These are phyloP conservation scores for Cossypha heuglini DNA, from an alignment of 2,797 vertebrate species.

Conservation along the genomic window DNA sequence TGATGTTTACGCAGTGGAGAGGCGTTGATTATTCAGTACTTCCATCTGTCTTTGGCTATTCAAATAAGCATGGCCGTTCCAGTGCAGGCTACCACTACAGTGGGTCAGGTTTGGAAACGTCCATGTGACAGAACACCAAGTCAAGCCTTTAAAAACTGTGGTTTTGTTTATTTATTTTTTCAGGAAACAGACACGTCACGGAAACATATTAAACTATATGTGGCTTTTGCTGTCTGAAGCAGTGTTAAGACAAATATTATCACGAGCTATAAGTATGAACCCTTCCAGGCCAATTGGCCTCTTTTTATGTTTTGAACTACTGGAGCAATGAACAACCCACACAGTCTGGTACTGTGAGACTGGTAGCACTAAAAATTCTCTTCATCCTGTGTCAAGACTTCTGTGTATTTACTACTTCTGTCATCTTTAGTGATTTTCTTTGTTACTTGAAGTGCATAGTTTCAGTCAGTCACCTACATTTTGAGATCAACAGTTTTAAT, in stretches of 20 bases:
- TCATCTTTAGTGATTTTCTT: slow-evolving; percentile 47
- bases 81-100: slow-evolving; percentile 60
- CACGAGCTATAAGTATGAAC: slow-evolving; percentile 44
- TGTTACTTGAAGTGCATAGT: slow-evolving; percentile 70
- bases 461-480: slow-evolving; percentile 48
- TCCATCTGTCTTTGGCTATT: slow-evolving; percentile 78
- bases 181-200: slow-evolving; percentile 58
- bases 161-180: slow-evolving; percentile 44
- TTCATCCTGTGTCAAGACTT: slow-evolving; percentile 36
- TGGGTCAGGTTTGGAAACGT: slow-evolving; percentile 83
- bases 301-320: slow-evolving; percentile 52
- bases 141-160: slow-evolving; percentile 75
- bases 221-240: slow-evolving; percentile 55
- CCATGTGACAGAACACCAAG: slow-evolving; percentile 78
- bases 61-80: slow-evolving; percentile 70
- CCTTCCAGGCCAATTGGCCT: slow-evolving; percentile 33
- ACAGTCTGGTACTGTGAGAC: slow-evolving; percentile 76
- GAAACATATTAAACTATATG: slow-evolving; percentile 22
- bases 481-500: slow-evolving; percentile 48
- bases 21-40: slow-evolving; percentile 80
- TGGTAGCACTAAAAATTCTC: slow-evolving; percentile 62
- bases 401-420: slow-evolving; percentile 25
- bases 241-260: slow-evolving; percentile 58
- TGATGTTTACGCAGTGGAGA: slow-evolving; percentile 83
- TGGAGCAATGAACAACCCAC: slow-evolving; percentile 67